Conservation (phyloP, 2,113 vertebrate genomes). For the Sterrhoptilus dennistouni region DNA sequence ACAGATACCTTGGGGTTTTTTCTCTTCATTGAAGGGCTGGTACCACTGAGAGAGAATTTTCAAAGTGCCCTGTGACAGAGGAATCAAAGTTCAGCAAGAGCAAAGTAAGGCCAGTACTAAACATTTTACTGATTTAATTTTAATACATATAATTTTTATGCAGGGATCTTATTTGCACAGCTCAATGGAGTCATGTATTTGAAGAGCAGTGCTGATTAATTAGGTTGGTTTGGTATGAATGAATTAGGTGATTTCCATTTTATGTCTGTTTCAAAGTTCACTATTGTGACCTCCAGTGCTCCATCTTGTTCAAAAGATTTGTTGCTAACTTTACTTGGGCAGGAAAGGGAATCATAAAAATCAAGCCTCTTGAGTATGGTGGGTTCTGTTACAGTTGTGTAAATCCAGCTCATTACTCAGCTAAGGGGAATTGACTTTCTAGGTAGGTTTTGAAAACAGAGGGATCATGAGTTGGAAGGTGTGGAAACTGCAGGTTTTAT, state of each 20-base stretch:
- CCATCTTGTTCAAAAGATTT: constrained; percentile 27
- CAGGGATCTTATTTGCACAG: constrained; percentile 8
- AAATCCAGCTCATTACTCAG: constrained; percentile 12
- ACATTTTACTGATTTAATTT: constrained; percentile 4
- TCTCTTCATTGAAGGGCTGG: background rate
- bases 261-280: constrained; percentile 25
- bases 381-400: constrained; percentile 16
- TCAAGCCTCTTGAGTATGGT: constrained; percentile 11
- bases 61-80: background rate
- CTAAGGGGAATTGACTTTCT: background rate
- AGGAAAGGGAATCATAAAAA: constrained; percentile 44
- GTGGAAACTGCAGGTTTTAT: background rate
- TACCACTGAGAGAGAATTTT: background rate
- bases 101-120: background rate
- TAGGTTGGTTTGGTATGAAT: constrained; percentile 1
- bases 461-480: background rate
- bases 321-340: constrained; percentile 11
- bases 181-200: background rate
- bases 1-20: background rate
- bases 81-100: background rate
- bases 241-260: constrained; percentile 36
- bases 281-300: constrained; percentile 1
- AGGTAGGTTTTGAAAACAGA: constrained; percentile 17
- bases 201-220: constrained; percentile 36
- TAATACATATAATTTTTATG: background rate